A percentile compares a stretch with the other conserved stretches of the same genome.
Evolutionary conservation across 1,140 invertebrate species (phyloP).

Genomic region (Drosophila serrata): DNA sequence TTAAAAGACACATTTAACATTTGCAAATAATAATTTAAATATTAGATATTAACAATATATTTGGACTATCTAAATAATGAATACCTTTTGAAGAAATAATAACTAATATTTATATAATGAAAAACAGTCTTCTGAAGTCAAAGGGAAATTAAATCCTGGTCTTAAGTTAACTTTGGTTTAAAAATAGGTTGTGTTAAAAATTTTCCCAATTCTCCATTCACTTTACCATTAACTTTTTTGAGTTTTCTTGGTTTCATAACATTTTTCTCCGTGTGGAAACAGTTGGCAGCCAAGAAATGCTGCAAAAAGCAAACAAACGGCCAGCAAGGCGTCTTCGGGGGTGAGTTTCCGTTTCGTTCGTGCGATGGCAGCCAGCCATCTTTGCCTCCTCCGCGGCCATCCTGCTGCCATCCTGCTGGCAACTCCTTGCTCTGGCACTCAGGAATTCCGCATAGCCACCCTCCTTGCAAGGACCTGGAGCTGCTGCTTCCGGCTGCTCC

Average conservation of each 20-base stretch:
- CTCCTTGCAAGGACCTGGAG: slow-evolving; percentile 21
- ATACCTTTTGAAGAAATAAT: too few relatives aligned
- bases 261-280: slow-evolving; percentile 37
- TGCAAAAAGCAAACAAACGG: slow-evolving; percentile 79
- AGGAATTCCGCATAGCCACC: slow-evolving; percentile 76
- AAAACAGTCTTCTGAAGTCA: too few relatives aligned
- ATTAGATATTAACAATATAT: too few relatives aligned
- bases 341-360: slow-evolving; percentile 46
- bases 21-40: too few relatives aligned
- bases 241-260: accelerated
- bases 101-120: too few relatives aligned
- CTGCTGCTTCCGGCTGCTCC: slow-evolving; percentile 31
- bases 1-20: too few relatives aligned
- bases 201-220: neutral
- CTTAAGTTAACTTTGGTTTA: too few relatives aligned
- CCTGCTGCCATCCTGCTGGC: slow-evolving; percentile 35
- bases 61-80: too few relatives aligned
- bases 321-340: slow-evolving; percentile 46
- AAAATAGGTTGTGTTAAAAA: neutral
- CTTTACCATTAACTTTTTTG: too few relatives aligned
- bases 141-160: too few relatives aligned
- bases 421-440: slow-evolving; percentile 60
- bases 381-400: slow-evolving; percentile 43
- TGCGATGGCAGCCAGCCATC: slow-evolving; percentile 66
- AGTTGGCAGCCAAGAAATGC: slow-evolving; percentile 78